Base-by-base conservation (phyloP, 2,888 invertebrate genomes). In the Bhutanitis thaidina region DNA sequence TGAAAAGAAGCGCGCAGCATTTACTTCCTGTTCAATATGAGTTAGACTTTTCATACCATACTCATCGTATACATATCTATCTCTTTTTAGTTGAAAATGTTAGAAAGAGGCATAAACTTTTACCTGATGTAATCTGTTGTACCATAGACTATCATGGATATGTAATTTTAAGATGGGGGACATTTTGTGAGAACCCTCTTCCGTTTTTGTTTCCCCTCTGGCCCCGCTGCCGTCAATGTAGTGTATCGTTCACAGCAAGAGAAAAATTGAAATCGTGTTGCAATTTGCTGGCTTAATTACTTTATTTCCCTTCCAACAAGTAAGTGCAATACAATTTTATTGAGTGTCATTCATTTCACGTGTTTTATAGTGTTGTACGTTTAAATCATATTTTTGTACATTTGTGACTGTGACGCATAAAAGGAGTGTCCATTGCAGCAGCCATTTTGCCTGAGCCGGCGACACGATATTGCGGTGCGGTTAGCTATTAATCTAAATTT, bases 351-450 rank as follows among this genome's bases (percentile, higher is more conserved):
- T 67, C 64, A 70, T 74, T 68, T 68, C 67, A 69, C 58, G 80
- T 77, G 74, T 64, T 66, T 58, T 49, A 57, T 61, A 77, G 84
- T 83, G 84, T 60, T 59, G 61, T 69, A 58, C 16, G 29, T 45
- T 63, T 63, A 71, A 67, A 63, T 65, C 60, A 60, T 65, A 65
- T 71, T 65, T 55, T 51, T 61, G 69, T 67, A 70, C 73, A 75
- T 74, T 70, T 78, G 85, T 85, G 82, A 82, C 74, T 90, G 90
- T 91, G 91, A 91, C 91, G 91, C 91, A 91, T 91, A 78, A 86
- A 87, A 90, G 91, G 91, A 91, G 91, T 91, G 91, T 83, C 91
- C 80, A 74, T n/a, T 83, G 77, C 79, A 89, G 90, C 90, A 90
- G 90, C 90, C 90, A 90, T 90, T 90, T 90, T 90, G 89, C 86